These are phyloP conservation scores for Lasiurus cinereus DNA, from an alignment of 2,113 vertebrate species.

Conservation along the genomic window DNA sequence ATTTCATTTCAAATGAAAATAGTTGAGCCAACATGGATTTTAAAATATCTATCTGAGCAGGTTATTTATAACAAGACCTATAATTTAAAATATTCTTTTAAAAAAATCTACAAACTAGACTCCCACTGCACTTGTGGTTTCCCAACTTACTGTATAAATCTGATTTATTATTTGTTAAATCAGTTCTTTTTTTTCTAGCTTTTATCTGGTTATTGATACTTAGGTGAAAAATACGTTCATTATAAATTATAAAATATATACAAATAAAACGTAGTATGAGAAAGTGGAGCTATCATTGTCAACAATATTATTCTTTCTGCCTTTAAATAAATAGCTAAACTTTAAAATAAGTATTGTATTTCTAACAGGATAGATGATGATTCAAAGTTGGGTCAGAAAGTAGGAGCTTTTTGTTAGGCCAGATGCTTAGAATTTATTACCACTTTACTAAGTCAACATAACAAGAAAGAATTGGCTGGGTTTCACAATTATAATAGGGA, in stretches of 20 bases:
- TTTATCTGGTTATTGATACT: background rate
- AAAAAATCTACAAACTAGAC: background rate
- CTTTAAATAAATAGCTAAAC: conserved; percentile 57
- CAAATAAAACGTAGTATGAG: background rate
- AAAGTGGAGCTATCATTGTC: conserved; percentile 31
- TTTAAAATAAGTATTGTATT: background rate
- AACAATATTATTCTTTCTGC: conserved; percentile 36
- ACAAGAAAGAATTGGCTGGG: background rate
- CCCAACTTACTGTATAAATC: background rate
- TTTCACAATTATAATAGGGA: background rate
- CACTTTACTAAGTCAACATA: conserved; percentile 7
- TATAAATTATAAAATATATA: conserved; percentile 58
- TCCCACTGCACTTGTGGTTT: background rate
- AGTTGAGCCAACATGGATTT: background rate
- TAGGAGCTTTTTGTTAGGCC: background rate
- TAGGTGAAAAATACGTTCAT: background rate
- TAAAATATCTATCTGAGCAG: background rate
- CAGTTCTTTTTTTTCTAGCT: background rate
- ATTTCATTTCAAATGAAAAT: conserved; percentile 41
- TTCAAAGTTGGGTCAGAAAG: conserved; percentile 1
- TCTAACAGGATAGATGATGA: background rate
- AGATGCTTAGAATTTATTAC: conserved; percentile 21
- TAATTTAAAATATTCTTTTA: background rate
- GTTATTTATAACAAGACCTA: conserved; percentile 15
- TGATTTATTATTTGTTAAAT: conserved; percentile 31